Evolutionary conservation across 2,888 invertebrate species (phyloP).

Genomic region (Scaptomyza flava): DNA sequence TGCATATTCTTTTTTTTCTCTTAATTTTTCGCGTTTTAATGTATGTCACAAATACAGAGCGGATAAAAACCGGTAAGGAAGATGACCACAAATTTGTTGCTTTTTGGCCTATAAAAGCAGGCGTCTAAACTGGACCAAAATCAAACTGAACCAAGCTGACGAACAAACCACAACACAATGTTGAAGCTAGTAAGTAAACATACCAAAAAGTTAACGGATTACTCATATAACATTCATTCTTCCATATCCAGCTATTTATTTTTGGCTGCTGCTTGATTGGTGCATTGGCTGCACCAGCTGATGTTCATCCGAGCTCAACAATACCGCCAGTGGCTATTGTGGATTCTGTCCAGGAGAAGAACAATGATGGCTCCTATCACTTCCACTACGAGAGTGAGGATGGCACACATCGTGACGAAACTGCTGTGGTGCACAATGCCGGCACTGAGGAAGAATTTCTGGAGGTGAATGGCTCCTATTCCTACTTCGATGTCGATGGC

Average conservation of each 20-base stretch:
- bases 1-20: background rate
- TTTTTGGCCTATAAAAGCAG: constrained; percentile 66
- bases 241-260: constrained; percentile 42
- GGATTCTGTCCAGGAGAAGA: constrained; percentile 74
- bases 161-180: constrained; percentile 59
- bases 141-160: constrained; percentile 49
- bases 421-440: constrained; percentile 75
- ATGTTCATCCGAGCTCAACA: constrained; percentile 16
- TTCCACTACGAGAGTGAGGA: constrained; percentile 81
- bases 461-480: constrained; percentile 81
- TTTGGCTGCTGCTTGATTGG: constrained; percentile 47
- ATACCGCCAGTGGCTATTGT: constrained; percentile 72
- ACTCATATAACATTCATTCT: background rate
- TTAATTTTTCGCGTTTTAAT: constrained; percentile 31
- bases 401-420: constrained; percentile 80
- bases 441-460: constrained; percentile 76
- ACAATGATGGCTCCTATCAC: constrained; percentile 81
- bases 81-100: constrained; percentile 41
- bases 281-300: constrained; percentile 64
- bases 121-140: constrained; percentile 14
- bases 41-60: constrained; percentile 37
- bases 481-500: constrained; percentile 80
- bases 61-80: constrained; percentile 63
- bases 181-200: constrained; percentile 70
- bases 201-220: background rate